Conservation (phyloP, 1,140 invertebrate species). For the Drosophila nigrodunni region DNA sequence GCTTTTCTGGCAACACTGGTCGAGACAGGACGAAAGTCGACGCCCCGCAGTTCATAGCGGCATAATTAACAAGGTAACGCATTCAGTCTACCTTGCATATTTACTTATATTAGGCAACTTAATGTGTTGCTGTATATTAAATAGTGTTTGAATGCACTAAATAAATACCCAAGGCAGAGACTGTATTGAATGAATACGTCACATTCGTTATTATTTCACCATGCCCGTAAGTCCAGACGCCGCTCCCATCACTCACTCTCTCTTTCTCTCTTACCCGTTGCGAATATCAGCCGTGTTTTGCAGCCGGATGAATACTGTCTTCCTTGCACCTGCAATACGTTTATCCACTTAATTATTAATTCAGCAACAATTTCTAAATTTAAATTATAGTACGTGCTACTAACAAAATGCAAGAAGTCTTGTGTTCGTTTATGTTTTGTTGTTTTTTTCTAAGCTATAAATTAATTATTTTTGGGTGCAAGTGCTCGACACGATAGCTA, state of each 20-base stretch:
- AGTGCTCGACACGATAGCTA: conserved; percentile 4
- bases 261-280: conserved; percentile 57
- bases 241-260: not conserved
- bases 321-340: conserved; percentile 27
- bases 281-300: conserved; percentile 32
- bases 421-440: conserved; percentile 21
- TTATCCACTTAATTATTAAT: conserved; percentile 4
- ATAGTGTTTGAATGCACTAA: too few species aligned
- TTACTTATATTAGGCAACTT: not conserved
- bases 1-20: not conserved
- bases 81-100: not conserved
- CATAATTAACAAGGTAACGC: not conserved
- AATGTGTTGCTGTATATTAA: too few species aligned
- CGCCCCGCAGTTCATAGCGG: conserved; percentile 26
- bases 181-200: too few species aligned
- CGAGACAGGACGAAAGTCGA: conserved; percentile 32
- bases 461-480: not conserved
- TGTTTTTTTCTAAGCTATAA: not conserved
- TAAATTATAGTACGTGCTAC: conserved; percentile 3
- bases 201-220: not conserved
- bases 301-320: conserved; percentile 11
- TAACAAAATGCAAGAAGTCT: conserved; percentile 12
- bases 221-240: not conserved
- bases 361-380: conserved; percentile 1
- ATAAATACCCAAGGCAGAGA: too few species aligned